Base-by-base conservation (phyloP, 2,113 vertebrate genomes). In the Scophthalmus maximus region DNA sequence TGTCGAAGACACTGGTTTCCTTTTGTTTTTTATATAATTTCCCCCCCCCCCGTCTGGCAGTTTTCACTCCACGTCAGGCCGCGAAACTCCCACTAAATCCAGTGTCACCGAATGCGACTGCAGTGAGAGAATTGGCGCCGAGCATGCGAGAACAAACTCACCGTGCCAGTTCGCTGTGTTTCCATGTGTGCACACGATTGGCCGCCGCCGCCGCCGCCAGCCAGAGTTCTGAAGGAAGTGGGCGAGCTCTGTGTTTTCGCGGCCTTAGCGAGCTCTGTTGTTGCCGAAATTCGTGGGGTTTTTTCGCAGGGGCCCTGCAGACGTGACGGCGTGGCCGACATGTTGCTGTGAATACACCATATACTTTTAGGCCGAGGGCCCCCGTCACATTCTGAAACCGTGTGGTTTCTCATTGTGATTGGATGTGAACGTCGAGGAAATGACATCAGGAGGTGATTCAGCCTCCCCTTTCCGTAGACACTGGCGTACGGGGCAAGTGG, bases 401-500 rank as follows among this genome's bases (percentile, higher is more conserved):
- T 65, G 73, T 53, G 68, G 59, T 77, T 84, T 79, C 73, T 86
- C 79, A 59, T 3, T 53, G 51, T 78, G 80, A 89, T 85, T 84
- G 66, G 59, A 55, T 78, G 81, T 71, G 85, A 91, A 89, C 78
- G 82, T 85, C 73, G 58, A 89, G 90, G 85, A 90, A 91, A 89
- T 90, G 52, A 92, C 88, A 86, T 88, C 87, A 90, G 76, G 75
- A 89, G 83, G 79, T 72, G 90, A 85, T 85, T 82, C 84, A 84
- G 8, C 50, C 78, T 70, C 70, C 53, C 78, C n/a, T n/a, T 32
- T 83, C 68, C 59, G 18, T 64, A 70, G 73, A 86, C 75, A 9
- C 76, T 83, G 76, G 84, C 53, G 65, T 74, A 78, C 64, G 84
- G n/a, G 83, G 73, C 81, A 81, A 85, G 78, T 53, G 73, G 76